Base-by-base conservation (phyloP, 2,113 vertebrate genomes). In the Chlorodrepanis virens region DNA sequence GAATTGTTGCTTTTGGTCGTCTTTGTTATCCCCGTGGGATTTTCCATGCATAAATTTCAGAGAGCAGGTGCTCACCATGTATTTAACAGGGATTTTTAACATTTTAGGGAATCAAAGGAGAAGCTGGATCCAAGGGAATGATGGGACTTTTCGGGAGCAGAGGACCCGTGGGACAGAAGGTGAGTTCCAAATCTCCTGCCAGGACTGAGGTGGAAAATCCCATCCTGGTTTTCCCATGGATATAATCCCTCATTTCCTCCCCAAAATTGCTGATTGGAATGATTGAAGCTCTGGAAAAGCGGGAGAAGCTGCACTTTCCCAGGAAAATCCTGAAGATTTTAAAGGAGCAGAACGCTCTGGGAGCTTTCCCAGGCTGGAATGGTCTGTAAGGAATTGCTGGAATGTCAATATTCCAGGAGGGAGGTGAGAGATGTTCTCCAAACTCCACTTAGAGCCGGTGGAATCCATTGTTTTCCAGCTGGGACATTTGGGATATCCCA, bases 151-250 rank as follows among this genome's bases (percentile, higher is more conserved):
- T 99, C 10, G 99, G 99, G 87, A 96, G 97, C 47, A 97, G 99
- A 93, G 99, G 99, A 60, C 98, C 98, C 0, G 98, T 98, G 11
- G 99, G 99, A 28, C 99, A 99, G 94, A 99, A 99, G 98, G 99
- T 98, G 47, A 93, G 10, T 8, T 12, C 27, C 42, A 23, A 11
- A 3, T 31, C 31, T 23, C n/a, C 45, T 61, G 33, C 25, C 25
- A 17, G 35, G 21, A 24, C 1, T 5, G 61, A 33, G 25, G 15
- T 47, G 35, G 45, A 27, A 87, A 72, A 80, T 39, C 39, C 40
- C 15, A 11, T 42, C 40, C 9, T 1, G 0, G 4, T 70, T 89
- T 93, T 45, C 54, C 33, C 81, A 2, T 3, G 24, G 5, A 40
- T 20, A 2, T 1, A 23, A 57, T 74, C 65, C 40, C 27, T 5